Percentiles rank a stretch among this genome's conserved stretches.
Evolutionary conservation across 2,888 invertebrate species (phyloP).

Genomic region (Brenthis hecate): DNA sequence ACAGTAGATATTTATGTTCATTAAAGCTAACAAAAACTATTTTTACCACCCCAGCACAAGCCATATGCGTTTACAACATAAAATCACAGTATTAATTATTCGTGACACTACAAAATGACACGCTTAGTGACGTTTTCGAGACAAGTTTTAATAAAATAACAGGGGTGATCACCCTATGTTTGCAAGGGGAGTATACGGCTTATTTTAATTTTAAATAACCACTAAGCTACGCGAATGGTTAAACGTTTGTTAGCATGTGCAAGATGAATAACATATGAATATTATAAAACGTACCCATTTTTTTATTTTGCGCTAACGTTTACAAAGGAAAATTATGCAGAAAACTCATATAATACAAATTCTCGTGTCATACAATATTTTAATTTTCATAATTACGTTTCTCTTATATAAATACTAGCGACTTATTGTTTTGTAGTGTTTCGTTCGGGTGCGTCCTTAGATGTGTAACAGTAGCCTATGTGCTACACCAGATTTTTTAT

Average conservation of each 20-base stretch:
- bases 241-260: conserved; percentile 30
- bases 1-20: no score
- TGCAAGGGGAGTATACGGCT: conserved; percentile 35
- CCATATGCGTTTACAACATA: conserved; percentile 24
- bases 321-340: no score
- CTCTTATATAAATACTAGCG: no score
- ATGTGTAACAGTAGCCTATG: no score
- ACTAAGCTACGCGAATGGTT: conserved; percentile 41
- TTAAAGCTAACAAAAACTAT: neutral
- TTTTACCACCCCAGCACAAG: neutral
- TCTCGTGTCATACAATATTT: no score
- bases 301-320: neutral
- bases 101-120: conserved; percentile 33
- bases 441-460: no score
- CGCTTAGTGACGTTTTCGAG: conserved; percentile 32
- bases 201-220: conserved; percentile 46
- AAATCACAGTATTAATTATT: conserved; percentile 39
- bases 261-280: conserved; percentile 7
- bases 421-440: no score
- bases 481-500: no score
- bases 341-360: no score
- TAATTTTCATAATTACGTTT: no score
- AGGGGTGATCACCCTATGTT: conserved; percentile 35
- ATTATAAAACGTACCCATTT: neutral
- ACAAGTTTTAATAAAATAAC: conserved; percentile 41